These are phyloP conservation scores for Trachelus iudaicus DNA, from an alignment of 2,888 invertebrate species.

Conservation along the genomic window DNA sequence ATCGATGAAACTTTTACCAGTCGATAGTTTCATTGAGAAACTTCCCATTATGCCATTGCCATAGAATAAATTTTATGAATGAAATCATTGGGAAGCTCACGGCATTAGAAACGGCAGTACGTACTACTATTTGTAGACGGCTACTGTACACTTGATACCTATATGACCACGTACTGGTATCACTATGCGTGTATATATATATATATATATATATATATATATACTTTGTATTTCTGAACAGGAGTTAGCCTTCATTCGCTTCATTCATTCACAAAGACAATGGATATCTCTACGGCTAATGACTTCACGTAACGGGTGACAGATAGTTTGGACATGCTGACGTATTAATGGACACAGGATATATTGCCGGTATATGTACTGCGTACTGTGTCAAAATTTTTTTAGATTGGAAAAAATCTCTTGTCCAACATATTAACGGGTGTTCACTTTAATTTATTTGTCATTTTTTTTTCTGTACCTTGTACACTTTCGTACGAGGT, in stretches of 20 bases:
- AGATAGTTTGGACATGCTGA: neutral
- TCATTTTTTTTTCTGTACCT: neutral
- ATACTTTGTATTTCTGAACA: neutral
- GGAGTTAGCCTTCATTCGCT: neutral
- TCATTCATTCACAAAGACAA: slow-evolving; percentile 18
- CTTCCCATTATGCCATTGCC: neutral
- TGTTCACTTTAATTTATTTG: neutral
- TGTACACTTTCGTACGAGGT: neutral
- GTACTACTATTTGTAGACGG: neutral
- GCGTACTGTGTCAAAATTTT: neutral
- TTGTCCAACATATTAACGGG: neutral
- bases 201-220: no score
- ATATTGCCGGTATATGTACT: neutral
- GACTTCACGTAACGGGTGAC: slow-evolving; percentile 4
- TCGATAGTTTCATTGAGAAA: neutral
- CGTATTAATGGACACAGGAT: slow-evolving; percentile 5
- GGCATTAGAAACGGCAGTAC: neutral
- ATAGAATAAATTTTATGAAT: neutral
- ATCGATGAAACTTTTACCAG: neutral
- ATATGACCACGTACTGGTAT: neutral
- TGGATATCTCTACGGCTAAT: slow-evolving; percentile 11
- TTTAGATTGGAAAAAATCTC: neutral
- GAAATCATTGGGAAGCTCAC: neutral
- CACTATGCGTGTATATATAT: neutral
- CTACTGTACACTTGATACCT: neutral